Percentiles rank a stretch among this genome's conserved stretches.
These are phyloP conservation scores for Nematolebias whitei DNA, from an alignment of 2,113 vertebrate genomes.

Conservation along the genomic window DNA sequence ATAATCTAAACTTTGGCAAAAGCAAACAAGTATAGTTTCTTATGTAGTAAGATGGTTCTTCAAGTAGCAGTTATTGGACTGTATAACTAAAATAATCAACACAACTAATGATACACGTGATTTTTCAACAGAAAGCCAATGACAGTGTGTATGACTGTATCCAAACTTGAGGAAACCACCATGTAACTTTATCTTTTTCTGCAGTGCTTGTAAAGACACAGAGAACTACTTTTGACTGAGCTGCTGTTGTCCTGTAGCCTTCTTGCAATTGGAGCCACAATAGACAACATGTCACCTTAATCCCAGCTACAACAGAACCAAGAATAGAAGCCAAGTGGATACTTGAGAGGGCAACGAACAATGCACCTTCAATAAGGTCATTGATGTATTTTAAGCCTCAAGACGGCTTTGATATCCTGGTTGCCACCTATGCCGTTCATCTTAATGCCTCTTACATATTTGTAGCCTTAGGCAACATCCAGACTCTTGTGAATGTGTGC, in stretches of 20 bases:
- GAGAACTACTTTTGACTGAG: conserved; percentile 42
- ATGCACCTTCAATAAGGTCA: conserved; percentile 45
- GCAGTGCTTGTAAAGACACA: conserved; percentile 40
- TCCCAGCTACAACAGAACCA: conserved; percentile 63
- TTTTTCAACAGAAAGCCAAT: too few relatives aligned
- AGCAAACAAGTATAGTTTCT: too few relatives aligned
- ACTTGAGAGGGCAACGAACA: conserved; percentile 64
- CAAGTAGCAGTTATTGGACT: too few relatives aligned
- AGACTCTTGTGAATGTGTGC: conserved; percentile 42
- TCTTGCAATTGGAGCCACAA: conserved; percentile 58
- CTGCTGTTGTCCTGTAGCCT: conserved; percentile 43
- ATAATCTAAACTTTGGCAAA: too few relatives aligned
- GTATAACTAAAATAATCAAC: too few relatives aligned
- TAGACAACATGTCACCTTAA: conserved; percentile 68
- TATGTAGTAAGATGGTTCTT: too few relatives aligned
- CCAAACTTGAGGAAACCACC: background rate
- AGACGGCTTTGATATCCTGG: conserved; percentile 62
- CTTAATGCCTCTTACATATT: conserved; percentile 49
- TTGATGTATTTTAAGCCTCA: conserved; percentile 59
- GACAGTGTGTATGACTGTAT: too few relatives aligned
- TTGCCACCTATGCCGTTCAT: conserved; percentile 52
- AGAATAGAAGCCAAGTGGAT: conserved; percentile 75
- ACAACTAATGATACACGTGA: too few relatives aligned
- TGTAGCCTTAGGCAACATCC: conserved; percentile 45
- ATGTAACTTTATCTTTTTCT: conserved; percentile 30